Evolutionary conservation across 2,113 vertebrate genomes (phyloP), one percentile per base, ranked within the genome.

Genomic region (Trogon melanurus): DNA sequence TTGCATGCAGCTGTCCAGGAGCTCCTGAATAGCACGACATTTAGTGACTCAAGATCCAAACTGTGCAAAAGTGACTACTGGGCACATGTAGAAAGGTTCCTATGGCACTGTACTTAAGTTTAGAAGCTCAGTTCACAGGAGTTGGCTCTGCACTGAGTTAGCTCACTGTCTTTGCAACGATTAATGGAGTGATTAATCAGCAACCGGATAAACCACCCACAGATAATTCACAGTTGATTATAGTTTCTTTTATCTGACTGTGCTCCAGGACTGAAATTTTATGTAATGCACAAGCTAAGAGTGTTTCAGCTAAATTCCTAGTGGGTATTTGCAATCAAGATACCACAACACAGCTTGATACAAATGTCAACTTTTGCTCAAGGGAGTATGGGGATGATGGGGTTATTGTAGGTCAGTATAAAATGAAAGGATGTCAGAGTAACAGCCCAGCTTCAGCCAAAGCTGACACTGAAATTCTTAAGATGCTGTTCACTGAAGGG

Each of bases 121-220:
- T 45, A 81, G 76, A 87, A 89, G 76, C 29, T 76, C 76, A 67
- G 23, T 51, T 95, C 54, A 41, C 23, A 85, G 61, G 91, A 95
- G 53, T 54, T 75, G 30, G 29, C 73, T 92, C 80, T 91, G 57
- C 69, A 71, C 32, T 36, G 70, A 93, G 79, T 64, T 66, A 88
- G 44, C 60, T 92, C 72, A 64, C 72, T 89, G 57, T 81, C 65
- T 96, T 81, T 87, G 57, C 80, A 94, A 45, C 14, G 2, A 89
- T 85, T 95, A 95, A 91, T 79, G 76, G 69, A 79, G 30, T 91
- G 76, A 93, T 95, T 97, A 95, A 95, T 95, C 91, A 92, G 80
- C 69, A 93, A 95, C 50, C 1, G 11, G 86, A 96, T 89, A 93
- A 96, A 93, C 5, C 48, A 94, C 89, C 86, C 53, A n/a, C 91